A percentile compares a stretch with the other conserved stretches of the same genome.
Evolutionary conservation across 30 jellyfish, hydroid and myxozoan species (phyloP).

Genomic region (Aurelia sp.): DNA sequence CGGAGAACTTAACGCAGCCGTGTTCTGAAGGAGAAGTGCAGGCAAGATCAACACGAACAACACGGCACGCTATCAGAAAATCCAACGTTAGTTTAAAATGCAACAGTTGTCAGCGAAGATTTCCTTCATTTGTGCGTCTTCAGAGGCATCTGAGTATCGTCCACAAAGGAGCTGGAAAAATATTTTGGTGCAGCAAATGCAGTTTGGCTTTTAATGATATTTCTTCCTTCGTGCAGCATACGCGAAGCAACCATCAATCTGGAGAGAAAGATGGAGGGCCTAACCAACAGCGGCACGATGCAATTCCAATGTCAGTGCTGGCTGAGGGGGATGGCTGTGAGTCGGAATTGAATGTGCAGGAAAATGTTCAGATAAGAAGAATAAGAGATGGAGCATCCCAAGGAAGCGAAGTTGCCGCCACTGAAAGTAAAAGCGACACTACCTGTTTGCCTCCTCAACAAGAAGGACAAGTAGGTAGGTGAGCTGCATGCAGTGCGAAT

Average conservation of each 20-base stretch:
- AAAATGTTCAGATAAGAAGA: too few species aligned
- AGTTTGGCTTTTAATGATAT: slow-evolving; percentile 47
- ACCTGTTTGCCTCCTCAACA: too few species aligned
- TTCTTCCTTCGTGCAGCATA: slow-evolving; percentile 57
- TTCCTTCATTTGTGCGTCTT: slow-evolving; percentile 65
- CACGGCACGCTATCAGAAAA: slow-evolving; percentile 45
- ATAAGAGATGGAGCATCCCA: too few species aligned
- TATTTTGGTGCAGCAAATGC: slow-evolving; percentile 60
- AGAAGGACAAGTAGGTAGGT: too few species aligned
- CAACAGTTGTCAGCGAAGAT: slow-evolving; percentile 66
- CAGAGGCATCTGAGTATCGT: slow-evolving; percentile 49
- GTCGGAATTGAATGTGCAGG: too few species aligned
- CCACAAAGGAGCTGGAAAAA: slow-evolving; percentile 58
- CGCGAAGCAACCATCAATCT: slow-evolving; percentile 25
- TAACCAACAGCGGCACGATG: too few species aligned
- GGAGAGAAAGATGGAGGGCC: too few species aligned
- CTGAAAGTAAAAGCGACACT: too few species aligned
- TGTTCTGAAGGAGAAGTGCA: slow-evolving; percentile 42
- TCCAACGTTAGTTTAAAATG: slow-evolving; percentile 60
- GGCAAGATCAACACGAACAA: slow-evolving; percentile 58
- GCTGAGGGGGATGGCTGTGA: too few species aligned
- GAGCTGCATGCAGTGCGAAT: too few species aligned
- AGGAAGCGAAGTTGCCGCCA: too few species aligned
- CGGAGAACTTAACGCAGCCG: slow-evolving; percentile 45
- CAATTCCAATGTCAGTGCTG: too few species aligned